Evolutionary conservation across 2,797 vertebrate species (phyloP).

Genomic region (Erpetoichthys calabaricus): DNA sequence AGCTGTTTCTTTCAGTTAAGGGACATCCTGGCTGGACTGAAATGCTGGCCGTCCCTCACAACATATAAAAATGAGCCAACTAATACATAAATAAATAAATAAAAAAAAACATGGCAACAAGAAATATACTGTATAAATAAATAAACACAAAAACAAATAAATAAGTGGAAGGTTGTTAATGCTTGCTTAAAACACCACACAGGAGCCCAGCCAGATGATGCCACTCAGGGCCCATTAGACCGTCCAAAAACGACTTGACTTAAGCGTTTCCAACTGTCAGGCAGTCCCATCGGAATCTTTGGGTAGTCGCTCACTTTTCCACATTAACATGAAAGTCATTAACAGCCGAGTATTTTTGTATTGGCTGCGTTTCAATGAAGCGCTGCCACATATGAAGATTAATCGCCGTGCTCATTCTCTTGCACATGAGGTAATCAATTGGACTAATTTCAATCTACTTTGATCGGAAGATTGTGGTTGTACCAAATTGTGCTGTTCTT

Average conservation of each 20-base stretch:
- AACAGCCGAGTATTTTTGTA: conserved; percentile 55
- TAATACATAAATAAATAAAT: no score
- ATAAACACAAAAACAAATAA: no score
- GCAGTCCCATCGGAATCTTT: conserved; percentile 61
- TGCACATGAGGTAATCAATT: conserved; percentile 83
- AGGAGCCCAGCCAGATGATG: conserved; percentile 21
- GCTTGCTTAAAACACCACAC: conserved; percentile 9
- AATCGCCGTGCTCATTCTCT: conserved; percentile 70
- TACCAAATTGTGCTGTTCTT: conserved; percentile 24
- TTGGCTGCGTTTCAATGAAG: conserved; percentile 58
- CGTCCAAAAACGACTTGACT: conserved; percentile 63
- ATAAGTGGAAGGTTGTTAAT: no score
- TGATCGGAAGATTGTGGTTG: conserved; percentile 54
- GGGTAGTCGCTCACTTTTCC: conserved; percentile 64
- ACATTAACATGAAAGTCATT: conserved; percentile 69
- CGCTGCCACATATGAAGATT: conserved; percentile 64
- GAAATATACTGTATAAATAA: no score
- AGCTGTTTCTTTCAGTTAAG: no score
- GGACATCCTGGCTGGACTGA: no score
- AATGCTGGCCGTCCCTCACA: no score
- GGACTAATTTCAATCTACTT: conserved; percentile 63
- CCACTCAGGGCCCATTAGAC: conserved; percentile 22
- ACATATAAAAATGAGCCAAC: no score
- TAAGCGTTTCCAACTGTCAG: conserved; percentile 70
- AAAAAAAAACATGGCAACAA: no score